Conservation (phyloP, 2,797 vertebrate genomes). For the Enteromius fasciolatus region DNA sequence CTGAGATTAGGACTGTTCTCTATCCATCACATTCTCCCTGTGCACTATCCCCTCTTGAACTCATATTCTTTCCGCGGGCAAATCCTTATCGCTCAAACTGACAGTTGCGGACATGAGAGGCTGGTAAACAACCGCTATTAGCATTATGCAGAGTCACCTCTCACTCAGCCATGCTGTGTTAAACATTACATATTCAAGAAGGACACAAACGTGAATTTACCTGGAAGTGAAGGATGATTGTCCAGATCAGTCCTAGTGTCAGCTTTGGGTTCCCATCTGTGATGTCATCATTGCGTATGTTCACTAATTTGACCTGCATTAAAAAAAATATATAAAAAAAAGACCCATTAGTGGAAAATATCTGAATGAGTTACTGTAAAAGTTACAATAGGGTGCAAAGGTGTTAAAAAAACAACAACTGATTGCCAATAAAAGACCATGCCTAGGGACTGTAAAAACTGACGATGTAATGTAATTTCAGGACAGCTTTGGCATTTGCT, state of each 20-base stretch:
- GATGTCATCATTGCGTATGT: slow-evolving; percentile 98
- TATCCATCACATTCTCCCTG: slow-evolving; percentile 5
- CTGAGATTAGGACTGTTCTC: background rate
- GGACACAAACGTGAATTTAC: slow-evolving; percentile 71
- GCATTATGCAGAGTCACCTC: background rate
- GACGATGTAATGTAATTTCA: background rate
- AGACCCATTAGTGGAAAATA: background rate
- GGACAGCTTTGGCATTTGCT: slow-evolving; percentile 15
- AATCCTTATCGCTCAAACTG: slow-evolving; percentile 16
- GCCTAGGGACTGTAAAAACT: background rate
- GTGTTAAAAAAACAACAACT: background rate
- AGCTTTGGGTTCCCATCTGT: slow-evolving; percentile 98
- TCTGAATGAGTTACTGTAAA: background rate
- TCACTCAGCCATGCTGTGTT: background rate
- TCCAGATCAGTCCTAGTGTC: slow-evolving; percentile 97
- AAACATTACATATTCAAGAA: accelerated
- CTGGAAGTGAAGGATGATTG: slow-evolving; percentile 99
- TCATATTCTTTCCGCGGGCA: slow-evolving; percentile 9
- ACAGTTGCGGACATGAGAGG: background rate
- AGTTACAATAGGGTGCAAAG: background rate
- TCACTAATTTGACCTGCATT: slow-evolving; percentile 94
- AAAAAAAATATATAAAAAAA: slow-evolving; percentile 29
- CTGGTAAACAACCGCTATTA: slow-evolving; percentile 13
- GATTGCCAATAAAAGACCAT: background rate
- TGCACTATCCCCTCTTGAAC: background rate